phyloP scores from a whole-genome alignment of 1,140 invertebrate genomes.

The Musca vetustissima region DNA sequence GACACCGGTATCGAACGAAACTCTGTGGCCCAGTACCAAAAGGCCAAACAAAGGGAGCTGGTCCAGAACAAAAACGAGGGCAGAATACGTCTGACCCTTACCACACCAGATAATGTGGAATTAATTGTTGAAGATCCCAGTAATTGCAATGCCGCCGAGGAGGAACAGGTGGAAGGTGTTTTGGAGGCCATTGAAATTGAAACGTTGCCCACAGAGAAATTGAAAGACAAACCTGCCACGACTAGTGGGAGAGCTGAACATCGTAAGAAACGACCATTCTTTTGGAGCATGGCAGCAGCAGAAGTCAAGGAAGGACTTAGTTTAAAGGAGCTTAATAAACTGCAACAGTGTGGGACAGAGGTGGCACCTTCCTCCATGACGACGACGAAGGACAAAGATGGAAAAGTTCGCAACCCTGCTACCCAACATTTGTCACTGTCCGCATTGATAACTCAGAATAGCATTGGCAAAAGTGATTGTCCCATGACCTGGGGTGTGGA shows the following conservation, averaged over 20 bases:
- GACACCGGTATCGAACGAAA: slow-evolving; percentile 54
- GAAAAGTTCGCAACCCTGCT: slow-evolving; percentile 28
- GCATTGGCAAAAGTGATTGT: slow-evolving; percentile 48
- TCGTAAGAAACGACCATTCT: slow-evolving; percentile 42
- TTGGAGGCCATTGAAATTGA: slow-evolving; percentile 50
- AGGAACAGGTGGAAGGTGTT: slow-evolving; percentile 47
- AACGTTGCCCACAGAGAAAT: not conserved
- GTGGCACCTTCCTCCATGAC: too few species aligned
- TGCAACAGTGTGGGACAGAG: slow-evolving; percentile 33
- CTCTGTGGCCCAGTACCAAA: slow-evolving; percentile 35
- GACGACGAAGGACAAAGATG: not conserved
- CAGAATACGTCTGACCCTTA: slow-evolving; percentile 46
- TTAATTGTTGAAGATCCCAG: slow-evolving; percentile 48
- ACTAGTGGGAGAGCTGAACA: not conserved
- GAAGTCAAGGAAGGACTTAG: slow-evolving; percentile 48
- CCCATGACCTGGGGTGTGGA: slow-evolving; percentile 55
- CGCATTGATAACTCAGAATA: slow-evolving; percentile 54
- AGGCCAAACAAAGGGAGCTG: slow-evolving; percentile 27
- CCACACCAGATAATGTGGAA: slow-evolving; percentile 51
- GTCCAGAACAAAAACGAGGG: slow-evolving; percentile 32
- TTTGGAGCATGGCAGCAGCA: slow-evolving; percentile 47
- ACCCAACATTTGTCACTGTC: slow-evolving; percentile 45
- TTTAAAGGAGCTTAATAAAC: slow-evolving; percentile 42
- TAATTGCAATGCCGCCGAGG: slow-evolving; percentile 33
- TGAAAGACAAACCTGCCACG: not conserved